Evolutionary conservation across 2,888 invertebrate genomes (phyloP).

Genomic region (Leptopterna dolabrata): DNA sequence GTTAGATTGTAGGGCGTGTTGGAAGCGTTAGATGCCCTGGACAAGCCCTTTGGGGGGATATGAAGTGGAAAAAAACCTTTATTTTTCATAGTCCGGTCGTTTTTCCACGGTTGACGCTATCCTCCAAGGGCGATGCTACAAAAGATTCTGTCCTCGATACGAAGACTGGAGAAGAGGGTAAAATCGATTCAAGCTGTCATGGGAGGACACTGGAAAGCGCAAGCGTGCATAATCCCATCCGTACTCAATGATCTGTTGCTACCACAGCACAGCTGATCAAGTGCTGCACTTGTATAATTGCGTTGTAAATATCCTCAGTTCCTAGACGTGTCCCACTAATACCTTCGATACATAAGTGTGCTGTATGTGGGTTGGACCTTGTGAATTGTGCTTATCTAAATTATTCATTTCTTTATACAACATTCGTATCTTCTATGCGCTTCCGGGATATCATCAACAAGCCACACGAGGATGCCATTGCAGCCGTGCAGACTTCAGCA

Average conservation of each 20-base stretch:
- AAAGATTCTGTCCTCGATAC: neutral
- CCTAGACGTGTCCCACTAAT: no score
- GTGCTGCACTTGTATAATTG: no score
- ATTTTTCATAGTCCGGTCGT: neutral
- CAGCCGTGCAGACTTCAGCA: no score
- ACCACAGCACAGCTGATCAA: neutral
- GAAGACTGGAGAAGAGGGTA: neutral
- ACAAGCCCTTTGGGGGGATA: neutral
- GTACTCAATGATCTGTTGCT: neutral
- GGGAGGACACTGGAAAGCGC: neutral
- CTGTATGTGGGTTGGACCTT: no score
- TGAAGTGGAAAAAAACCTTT: neutral
- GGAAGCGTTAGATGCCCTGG: neutral
- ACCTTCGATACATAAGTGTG: no score
- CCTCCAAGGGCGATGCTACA: neutral
- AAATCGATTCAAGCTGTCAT: neutral
- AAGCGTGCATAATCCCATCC: neutral
- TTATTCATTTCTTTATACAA: no score
- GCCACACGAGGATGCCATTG: no score
- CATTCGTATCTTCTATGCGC: no score
- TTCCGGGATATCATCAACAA: no score
- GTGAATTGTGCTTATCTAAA: no score
- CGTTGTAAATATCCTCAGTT: no score
- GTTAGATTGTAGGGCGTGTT: neutral
- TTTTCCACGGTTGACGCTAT: slow-evolving; percentile 1